Percentiles rank a stretch among this genome's conserved stretches.
Evolutionary conservation across 2,797 vertebrate genomes (phyloP).

Genomic region (Clarias platycephalus): DNA sequence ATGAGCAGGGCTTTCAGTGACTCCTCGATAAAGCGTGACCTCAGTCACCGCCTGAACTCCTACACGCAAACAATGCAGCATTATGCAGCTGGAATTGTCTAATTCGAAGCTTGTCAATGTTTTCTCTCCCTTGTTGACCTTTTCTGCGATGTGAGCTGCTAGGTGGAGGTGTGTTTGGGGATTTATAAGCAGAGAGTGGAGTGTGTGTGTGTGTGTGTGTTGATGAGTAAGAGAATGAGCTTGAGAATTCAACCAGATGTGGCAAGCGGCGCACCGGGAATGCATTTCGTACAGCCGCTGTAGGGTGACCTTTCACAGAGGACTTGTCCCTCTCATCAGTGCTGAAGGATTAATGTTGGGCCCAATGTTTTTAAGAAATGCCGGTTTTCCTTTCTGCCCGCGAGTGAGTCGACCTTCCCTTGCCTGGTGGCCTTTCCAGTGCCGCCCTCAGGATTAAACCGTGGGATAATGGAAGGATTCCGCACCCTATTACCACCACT

Average conservation of each 20-base stretch:
- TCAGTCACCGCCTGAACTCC: constrained; percentile 36
- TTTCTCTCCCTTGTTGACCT: constrained; percentile 61
- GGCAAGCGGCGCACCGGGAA: constrained; percentile 9
- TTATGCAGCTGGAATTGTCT: constrained; percentile 49
- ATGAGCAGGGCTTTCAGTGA: constrained; percentile 34
- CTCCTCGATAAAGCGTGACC: constrained; percentile 50
- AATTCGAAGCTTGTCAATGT: constrained; percentile 46
- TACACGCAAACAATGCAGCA: constrained; percentile 12
- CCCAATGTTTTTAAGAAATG: constrained; percentile 28
- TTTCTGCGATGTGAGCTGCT: constrained; percentile 54
- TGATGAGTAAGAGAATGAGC: constrained; percentile 18
- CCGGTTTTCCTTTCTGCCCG: constrained; percentile 16
- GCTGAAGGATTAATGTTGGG: constrained; percentile 37
- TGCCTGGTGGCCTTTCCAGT: constrained; percentile 41
- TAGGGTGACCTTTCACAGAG: constrained; percentile 53
- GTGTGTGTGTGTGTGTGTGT: constrained; percentile 17
- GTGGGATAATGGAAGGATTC: constrained; percentile 46
- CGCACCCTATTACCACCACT: constrained; percentile 42
- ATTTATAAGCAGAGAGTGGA: constrained; percentile 55
- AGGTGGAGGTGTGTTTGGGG: constrained; percentile 60
- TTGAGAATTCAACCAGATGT: constrained; percentile 23
- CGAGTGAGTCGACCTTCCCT: constrained; percentile 43
- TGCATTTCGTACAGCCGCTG: constrained; percentile 47
- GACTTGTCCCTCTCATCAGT: constrained; percentile 45
- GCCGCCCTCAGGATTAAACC: constrained; percentile 37